Base-by-base conservation (phyloP, 2,113 vertebrate species). In the Nerophis ophidion region DNA sequence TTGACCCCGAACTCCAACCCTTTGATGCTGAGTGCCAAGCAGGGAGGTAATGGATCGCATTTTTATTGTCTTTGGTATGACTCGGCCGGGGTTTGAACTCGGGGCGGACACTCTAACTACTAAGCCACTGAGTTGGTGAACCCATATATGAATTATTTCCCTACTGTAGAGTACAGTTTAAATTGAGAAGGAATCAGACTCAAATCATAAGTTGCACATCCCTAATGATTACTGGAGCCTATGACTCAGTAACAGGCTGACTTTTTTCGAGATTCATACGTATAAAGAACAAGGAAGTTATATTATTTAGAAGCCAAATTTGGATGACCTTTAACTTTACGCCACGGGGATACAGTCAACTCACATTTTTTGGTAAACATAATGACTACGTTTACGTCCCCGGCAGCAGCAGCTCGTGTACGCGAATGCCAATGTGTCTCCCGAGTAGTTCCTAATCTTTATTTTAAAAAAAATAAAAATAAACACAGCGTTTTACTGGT, bases 181-280 rank as follows among this genome's bases (percentile, higher is more conserved):
- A n/a, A n/a, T n/a, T n/a, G n/a, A n/a, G n/a, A n/a, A n/a, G 26
- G 26, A 26, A 26, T 26, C 26, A 26, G 26, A 26, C 3, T 26
- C 26, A 3, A 26, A 26, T 26, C 26, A 3, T 3, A 26, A 26
- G 26, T 26, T 26, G 26, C 26, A 26, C 26, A 26, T 3, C 26
- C 26, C 26, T 26, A 26, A 26, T 26, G 26, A 26, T 26, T 26
- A 26, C 26, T 3, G 26, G 26, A 1, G 26, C 26, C 26, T 26
- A 62, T 79, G 72, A 73, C 73, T 76, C 77, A 81, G 65, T 55
- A 71, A 72, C 57, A 60, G 48, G 60, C 57, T 61, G 66, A 71
- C 60, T 71, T 45, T 76, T 58, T 74, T 66, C 65, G 66, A 54
- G 72, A 61, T 71, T 67, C 66, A 55, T 75, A 71, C 68, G 68